A percentile compares a stretch with the other conserved stretches of the same genome.
Evolutionary conservation across 2,888 invertebrate species (phyloP).

Genomic region (Tachina lurida): DNA sequence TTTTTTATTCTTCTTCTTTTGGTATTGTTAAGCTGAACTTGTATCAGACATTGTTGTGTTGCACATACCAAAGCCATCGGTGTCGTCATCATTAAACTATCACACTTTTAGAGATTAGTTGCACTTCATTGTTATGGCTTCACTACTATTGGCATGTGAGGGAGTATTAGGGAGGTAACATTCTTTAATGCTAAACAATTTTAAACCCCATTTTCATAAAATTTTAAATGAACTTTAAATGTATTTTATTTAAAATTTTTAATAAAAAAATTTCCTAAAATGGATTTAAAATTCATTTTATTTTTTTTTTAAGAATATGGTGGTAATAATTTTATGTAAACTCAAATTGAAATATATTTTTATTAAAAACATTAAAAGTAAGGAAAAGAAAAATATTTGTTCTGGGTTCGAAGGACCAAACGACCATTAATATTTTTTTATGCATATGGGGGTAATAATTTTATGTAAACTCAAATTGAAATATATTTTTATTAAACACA

Average conservation of each 20-base stretch:
- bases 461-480: neutral
- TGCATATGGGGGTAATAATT: too few species aligned
- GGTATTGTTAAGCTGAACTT: conserved; percentile 24
- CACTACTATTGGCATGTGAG: conserved; percentile 40
- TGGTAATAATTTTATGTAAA: neutral
- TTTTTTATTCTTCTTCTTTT: conserved; percentile 5
- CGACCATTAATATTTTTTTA: too few species aligned
- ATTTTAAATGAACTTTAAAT: too few species aligned
- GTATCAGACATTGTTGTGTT: conserved; percentile 5
- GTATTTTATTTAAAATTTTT: too few species aligned
- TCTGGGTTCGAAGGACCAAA: too few species aligned
- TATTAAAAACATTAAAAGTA: neutral
- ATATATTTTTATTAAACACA: neutral
- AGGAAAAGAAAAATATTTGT: too few species aligned
- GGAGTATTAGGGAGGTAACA: conserved; percentile 16
- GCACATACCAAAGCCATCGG: conserved; percentile 38
- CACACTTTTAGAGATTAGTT: conserved; percentile 52
- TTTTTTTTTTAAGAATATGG: too few species aligned
- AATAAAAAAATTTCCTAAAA: too few species aligned
- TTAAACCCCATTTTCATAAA: too few species aligned
- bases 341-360: neutral
- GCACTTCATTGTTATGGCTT: conserved; percentile 60
- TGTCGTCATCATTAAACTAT: conserved; percentile 68
- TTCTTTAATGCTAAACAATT: too few species aligned
- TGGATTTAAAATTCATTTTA: too few species aligned